These are phyloP conservation scores for Cephus spinipes DNA, from an alignment of 2,888 invertebrate genomes.

Conservation along the genomic window DNA sequence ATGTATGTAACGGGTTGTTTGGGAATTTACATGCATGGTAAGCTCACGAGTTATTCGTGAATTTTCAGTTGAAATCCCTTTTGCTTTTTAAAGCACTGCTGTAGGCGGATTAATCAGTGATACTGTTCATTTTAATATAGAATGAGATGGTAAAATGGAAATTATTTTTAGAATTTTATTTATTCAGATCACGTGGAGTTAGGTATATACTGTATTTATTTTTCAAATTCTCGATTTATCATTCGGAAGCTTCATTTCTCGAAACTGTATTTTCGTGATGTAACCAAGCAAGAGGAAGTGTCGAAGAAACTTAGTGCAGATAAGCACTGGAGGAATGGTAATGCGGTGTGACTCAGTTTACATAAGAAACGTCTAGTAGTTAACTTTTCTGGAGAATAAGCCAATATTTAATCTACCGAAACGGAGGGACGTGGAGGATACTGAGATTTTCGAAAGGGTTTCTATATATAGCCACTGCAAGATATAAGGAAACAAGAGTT, in stretches of 20 bases:
- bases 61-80: not conserved
- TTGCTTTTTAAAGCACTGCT: not conserved
- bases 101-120: not conserved
- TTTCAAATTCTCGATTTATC: not conserved
- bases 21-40: not conserved
- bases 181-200: too few relatives aligned
- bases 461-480: not conserved
- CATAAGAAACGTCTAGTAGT: not conserved
- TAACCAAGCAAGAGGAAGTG: not conserved
- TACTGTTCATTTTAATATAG: not conserved
- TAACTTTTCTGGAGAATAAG: slow-evolving; percentile 8
- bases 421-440: not conserved
- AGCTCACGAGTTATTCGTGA: not conserved
- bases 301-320: not conserved
- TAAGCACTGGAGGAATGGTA: not conserved
- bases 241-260: not conserved
- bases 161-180: not conserved
- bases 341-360: not conserved
- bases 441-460: not conserved
- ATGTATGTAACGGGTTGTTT: not conserved
- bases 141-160: not conserved
- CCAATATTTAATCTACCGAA: slow-evolving; percentile 17
- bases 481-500: slow-evolving; percentile 19
- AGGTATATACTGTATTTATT: not conserved
- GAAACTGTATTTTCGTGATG: not conserved